Evolutionary conservation across 53 echinoderm and acorn worm genomes (phyloP), one percentile per base, ranked within the genome.

Genomic region (Echinarachnius parma): DNA sequence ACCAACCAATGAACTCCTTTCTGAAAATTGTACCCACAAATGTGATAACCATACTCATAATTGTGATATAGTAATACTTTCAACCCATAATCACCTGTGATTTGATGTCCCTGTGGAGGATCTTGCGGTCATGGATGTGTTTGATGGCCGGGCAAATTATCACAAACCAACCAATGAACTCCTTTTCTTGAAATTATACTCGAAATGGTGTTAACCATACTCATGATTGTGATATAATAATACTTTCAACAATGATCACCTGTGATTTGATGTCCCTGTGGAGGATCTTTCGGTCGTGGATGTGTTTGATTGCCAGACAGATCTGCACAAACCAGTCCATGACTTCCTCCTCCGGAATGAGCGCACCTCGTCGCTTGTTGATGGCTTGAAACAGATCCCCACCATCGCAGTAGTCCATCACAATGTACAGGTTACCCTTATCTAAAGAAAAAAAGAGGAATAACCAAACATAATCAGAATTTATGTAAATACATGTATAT

Each of bases 241-340:
- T n/a, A n/a, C n/a, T n/a, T n/a, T n/a, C n/a, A n/a, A n/a, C n/a
- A n/a, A 39, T 39, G 7, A 39, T 21, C 31, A 91, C 96, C 96
- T 87, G 87, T 76, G 96, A 91, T 55, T 96, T 96, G 80, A 96
- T 87, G 55, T 96, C 96, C 36, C 96, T 78, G 72, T 95, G 96
- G 18, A 91, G 80, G 29, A 96, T 96, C 87, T 96, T 96, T 61
- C 96, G 78, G 42, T 96, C 96, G 22, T 96, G 91, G 2, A 96
- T 88, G 57, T 96, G 91, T 61, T 96, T 96, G 62, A 96, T 70
- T 16, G 96, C 96, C 11, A 96, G 80, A 34, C 87, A 91, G 48
- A 96, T 91, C 91, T 96, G 96, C 33, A 96, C 96, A 59, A 96
- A 96, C 96, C 96, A 96, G 59, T 96, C 96, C 66, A 96, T 61